Conservation (phyloP, 2,113 vertebrate genomes). For the Oreotragus oreotragus region DNA sequence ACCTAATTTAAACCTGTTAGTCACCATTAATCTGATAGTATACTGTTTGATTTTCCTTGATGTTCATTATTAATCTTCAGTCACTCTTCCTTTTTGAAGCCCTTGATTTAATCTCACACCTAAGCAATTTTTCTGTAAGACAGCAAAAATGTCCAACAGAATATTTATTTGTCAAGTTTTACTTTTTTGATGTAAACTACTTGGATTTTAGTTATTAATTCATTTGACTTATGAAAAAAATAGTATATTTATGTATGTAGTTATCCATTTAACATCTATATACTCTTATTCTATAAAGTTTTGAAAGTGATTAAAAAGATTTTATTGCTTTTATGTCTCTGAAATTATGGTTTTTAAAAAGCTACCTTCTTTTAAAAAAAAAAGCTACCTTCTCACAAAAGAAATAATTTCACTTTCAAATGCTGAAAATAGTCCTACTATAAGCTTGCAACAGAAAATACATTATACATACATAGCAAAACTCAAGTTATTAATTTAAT, state of each 20-base stretch:
- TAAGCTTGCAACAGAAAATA: not conserved
- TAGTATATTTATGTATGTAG: not conserved
- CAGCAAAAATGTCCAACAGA: not conserved
- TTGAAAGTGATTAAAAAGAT: not conserved
- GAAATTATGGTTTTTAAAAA: not conserved
- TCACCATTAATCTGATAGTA: not conserved
- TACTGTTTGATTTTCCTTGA: not conserved
- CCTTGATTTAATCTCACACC: not conserved
- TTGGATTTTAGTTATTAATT: not conserved
- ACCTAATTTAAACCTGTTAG: not conserved
- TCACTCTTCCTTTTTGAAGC: not conserved
- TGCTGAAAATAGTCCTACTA: not conserved
- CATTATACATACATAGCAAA: not conserved
- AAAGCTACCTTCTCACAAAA: not conserved
- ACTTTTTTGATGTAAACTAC: not conserved
- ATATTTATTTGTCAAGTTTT: not conserved
- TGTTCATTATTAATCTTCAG: not conserved
- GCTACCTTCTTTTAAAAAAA: not conserved
- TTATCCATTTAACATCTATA: not conserved
- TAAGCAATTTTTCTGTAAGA: not conserved
- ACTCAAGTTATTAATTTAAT: not conserved
- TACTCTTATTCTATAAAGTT: not conserved
- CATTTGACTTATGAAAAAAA: not conserved
- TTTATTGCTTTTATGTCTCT: not conserved
- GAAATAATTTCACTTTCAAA: not conserved